These are phyloP conservation scores for Pachliopta kotzebuea DNA, from an alignment of 2,888 invertebrate species.

Conservation along the genomic window DNA sequence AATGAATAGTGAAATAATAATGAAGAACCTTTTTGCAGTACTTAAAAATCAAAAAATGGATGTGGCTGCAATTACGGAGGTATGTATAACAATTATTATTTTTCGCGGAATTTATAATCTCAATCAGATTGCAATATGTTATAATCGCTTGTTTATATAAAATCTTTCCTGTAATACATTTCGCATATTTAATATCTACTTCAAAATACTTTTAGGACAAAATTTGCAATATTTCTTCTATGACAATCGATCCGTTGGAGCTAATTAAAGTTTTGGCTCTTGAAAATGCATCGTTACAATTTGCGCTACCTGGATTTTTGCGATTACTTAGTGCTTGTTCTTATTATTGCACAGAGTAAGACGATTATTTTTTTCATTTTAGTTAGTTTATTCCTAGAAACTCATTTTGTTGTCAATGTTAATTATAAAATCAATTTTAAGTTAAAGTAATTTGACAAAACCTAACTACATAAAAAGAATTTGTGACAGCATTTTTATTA, in stretches of 20 bases:
- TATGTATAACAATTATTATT: slow-evolving; percentile 27
- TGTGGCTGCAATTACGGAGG: slow-evolving; percentile 47
- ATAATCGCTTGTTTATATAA: background rate
- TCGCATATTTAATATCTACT: background rate
- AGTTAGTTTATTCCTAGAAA: no score
- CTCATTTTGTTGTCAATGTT: no score
- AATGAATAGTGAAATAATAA: slow-evolving; percentile 45
- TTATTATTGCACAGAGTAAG: slow-evolving; percentile 46
- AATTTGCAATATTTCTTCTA: slow-evolving; percentile 49
- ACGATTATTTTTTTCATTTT: slow-evolving; percentile 4
- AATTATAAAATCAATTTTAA: no score
- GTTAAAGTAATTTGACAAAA: no score
- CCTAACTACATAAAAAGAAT: no score
- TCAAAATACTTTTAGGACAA: slow-evolving; percentile 38
- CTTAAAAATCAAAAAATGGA: slow-evolving; percentile 47
- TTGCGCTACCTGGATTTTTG: slow-evolving; percentile 58
- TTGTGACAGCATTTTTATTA: no score
- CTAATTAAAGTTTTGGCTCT: slow-evolving; percentile 53
- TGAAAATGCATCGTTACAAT: slow-evolving; percentile 54
- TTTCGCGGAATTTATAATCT: background rate
- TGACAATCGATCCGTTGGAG: slow-evolving; percentile 52
- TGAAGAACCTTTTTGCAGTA: slow-evolving; percentile 47
- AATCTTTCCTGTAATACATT: background rate
- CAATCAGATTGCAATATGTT: background rate
- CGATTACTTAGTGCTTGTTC: slow-evolving; percentile 49